These are phyloP conservation scores for Theonella swinhoei DNA, from an alignment of 37 sponge, comb jelly and placozoan species.

Conservation along the genomic window DNA sequence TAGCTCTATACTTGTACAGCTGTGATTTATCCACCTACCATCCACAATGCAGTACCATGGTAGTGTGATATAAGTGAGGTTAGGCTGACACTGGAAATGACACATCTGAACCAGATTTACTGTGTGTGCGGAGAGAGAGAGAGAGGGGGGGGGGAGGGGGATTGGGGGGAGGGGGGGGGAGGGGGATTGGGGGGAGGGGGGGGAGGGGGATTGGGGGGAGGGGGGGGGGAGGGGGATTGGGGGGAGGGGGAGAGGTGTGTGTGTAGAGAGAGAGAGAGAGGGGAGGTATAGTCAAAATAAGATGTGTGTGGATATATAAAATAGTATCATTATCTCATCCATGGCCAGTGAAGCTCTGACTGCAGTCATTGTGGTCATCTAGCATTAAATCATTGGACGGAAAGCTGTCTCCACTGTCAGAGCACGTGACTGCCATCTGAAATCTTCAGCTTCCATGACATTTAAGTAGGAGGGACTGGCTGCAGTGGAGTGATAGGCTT, in stretches of 20 bases:
- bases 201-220: too few species aligned
- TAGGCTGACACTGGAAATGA: slow-evolving; percentile 24
- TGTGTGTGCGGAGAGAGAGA: too few species aligned
- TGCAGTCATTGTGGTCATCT: neutral
- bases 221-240: too few species aligned
- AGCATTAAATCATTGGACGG: neutral
- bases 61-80: slow-evolving; percentile 48
- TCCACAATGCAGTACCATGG: slow-evolving; percentile 57
- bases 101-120: neutral
- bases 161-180: too few species aligned
- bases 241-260: too few species aligned
- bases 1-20: too few species aligned
- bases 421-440: neutral
- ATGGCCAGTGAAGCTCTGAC: neutral
- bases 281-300: too few species aligned
- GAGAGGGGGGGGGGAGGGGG: too few species aligned
- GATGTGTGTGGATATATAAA: too few species aligned
- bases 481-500: neutral
- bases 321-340: neutral
- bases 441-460: neutral
- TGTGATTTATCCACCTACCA: too few species aligned
- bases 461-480: neutral
- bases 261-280: too few species aligned
- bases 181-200: too few species aligned
- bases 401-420: neutral